Evolutionary conservation across 2,797 vertebrate species (phyloP).

Genomic region (Bovichtus variegatus): DNA sequence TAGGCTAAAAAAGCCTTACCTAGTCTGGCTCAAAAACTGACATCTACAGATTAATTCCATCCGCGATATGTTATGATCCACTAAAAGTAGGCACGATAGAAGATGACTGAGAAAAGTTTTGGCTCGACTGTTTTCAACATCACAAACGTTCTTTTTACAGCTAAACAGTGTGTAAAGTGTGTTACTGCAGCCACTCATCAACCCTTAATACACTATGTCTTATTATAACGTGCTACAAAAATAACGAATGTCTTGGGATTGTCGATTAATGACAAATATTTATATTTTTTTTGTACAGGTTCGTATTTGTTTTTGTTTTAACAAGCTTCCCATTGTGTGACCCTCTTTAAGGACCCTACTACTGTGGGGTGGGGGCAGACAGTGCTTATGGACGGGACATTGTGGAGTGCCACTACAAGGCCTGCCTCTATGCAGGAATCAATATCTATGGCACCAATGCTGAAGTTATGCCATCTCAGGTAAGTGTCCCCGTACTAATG

Average conservation of each 20-base stretch:
- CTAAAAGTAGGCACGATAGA: too few species aligned
- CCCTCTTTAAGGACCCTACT: slow-evolving; percentile 87
- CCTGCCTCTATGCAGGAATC: slow-evolving; percentile 89
- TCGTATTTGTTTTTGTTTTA: slow-evolving; percentile 1
- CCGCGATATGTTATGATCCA: too few species aligned
- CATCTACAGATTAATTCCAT: too few species aligned
- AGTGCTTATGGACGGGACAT: slow-evolving; percentile 89
- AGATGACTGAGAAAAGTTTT: too few species aligned
- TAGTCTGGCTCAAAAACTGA: too few species aligned
- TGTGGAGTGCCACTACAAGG: slow-evolving; percentile 91
- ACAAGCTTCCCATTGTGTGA: slow-evolving; percentile 3
- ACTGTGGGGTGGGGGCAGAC: slow-evolving; percentile 91
- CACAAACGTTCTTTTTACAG: too few species aligned
- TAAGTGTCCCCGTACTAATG: slow-evolving; percentile 35
- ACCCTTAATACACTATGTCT: background rate
- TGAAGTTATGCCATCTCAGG: slow-evolving; percentile 95
- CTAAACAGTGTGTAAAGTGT: too few species aligned
- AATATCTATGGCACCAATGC: slow-evolving; percentile 90
- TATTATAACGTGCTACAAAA: background rate
- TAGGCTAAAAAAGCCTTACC: too few species aligned
- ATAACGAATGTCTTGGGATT: background rate
- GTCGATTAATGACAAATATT: background rate
- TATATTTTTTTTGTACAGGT: background rate
- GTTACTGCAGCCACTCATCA: too few species aligned
- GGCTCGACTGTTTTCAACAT: too few species aligned